Percentiles rank a stretch among this genome's conserved stretches.
Evolutionary conservation across 2,797 vertebrate genomes (phyloP).

Genomic region (Limosa lapponica): DNA sequence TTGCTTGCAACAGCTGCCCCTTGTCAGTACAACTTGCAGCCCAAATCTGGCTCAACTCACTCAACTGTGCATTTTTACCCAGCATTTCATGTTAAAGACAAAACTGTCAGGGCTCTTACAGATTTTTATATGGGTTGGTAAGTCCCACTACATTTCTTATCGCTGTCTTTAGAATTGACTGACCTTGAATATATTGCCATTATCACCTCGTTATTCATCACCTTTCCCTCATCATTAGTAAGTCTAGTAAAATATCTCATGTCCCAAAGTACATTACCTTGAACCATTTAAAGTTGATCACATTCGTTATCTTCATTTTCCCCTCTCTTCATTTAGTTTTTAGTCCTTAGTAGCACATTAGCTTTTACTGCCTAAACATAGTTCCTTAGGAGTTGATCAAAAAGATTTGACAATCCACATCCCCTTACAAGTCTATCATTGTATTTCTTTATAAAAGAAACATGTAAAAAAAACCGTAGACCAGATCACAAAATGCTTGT

Average conservation of each 20-base stretch:
- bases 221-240: not conserved
- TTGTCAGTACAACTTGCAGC: not conserved
- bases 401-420: constrained; percentile 5
- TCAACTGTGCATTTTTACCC: not conserved
- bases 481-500: not conserved
- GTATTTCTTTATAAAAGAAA: not conserved
- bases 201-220: not conserved
- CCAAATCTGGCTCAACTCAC: not conserved
- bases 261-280: not conserved
- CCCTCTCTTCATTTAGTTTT: not conserved
- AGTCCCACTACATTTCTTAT: not conserved
- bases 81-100: not conserved
- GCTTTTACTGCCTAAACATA: not conserved
- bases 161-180: not conserved
- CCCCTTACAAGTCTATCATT: not conserved
- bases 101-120: not conserved
- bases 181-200: not conserved
- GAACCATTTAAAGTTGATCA: not conserved
- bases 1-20: not conserved
- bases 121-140: not conserved
- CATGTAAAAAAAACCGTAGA: not conserved
- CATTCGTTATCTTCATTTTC: not conserved
- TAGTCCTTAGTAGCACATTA: not conserved
- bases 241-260: not conserved
- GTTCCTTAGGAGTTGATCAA: not conserved